Evolutionary conservation across 2,797 vertebrate genomes (phyloP).

Genomic region (Crenuchus spilurus): DNA sequence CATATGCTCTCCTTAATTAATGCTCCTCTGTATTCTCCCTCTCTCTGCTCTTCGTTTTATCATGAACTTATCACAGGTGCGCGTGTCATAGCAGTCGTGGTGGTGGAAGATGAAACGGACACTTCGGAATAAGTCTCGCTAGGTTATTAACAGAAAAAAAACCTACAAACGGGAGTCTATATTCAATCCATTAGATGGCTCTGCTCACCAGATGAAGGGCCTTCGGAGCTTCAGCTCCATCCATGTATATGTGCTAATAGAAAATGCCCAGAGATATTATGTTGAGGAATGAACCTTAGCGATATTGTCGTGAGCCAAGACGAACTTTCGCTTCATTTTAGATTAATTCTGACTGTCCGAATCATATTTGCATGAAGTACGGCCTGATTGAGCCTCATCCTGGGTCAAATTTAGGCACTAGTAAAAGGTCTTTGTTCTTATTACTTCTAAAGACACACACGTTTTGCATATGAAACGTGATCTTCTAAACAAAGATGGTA

Average conservation of each 20-base stretch:
- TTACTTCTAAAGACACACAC: too few relatives aligned
- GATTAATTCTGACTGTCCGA: constrained; percentile 46
- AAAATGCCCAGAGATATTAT: background rate
- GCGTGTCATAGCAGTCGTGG: background rate
- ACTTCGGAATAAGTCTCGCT: background rate
- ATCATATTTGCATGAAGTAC: constrained; percentile 47
- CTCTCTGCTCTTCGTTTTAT: constrained; percentile 11
- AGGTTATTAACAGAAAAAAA: constrained; percentile 36
- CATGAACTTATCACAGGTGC: constrained; percentile 35
- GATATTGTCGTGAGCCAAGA: constrained; percentile 27
- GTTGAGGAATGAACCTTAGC: background rate
- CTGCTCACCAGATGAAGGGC: background rate
- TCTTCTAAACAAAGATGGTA: too few relatives aligned
- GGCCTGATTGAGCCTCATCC: background rate
- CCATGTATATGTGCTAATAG: background rate
- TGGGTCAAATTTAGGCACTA: background rate
- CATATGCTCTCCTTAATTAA: constrained; percentile 24
- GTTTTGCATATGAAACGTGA: too few relatives aligned
- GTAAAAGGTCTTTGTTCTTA: too few relatives aligned
- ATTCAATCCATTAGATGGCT: background rate
- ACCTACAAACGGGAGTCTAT: background rate
- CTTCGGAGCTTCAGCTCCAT: background rate
- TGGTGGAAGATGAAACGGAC: constrained; percentile 24
- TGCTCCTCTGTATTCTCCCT: constrained; percentile 6
- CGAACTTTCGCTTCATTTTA: constrained; percentile 38